Conservation (phyloP, 2,113 vertebrate genomes). For the Pavo muticus region DNA sequence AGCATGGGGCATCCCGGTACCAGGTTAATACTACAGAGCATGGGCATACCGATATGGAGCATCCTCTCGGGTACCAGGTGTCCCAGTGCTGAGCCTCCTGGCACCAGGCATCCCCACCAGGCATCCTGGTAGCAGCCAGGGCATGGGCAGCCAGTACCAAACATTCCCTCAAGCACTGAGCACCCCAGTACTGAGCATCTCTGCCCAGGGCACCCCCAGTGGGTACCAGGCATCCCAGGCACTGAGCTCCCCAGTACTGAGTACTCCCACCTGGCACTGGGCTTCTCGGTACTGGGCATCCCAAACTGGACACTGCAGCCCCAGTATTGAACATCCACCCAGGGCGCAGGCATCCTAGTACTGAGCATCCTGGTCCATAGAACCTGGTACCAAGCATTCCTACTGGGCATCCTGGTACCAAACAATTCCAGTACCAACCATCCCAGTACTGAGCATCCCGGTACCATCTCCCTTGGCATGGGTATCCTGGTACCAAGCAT, state of each 20-base stretch:
- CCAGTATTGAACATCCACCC: background rate
- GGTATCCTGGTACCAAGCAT: background rate
- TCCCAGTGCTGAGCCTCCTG: background rate
- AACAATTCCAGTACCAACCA: too few species aligned
- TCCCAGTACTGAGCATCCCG: background rate
- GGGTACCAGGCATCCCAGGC: background rate
- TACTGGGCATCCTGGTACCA: too few species aligned
- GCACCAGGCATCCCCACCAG: too few species aligned
- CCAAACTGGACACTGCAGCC: background rate
- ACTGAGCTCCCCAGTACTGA: background rate
- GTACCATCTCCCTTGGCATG: background rate
- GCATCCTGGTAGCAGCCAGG: too few species aligned
- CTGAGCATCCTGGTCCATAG: background rate
- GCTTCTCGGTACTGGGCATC: background rate
- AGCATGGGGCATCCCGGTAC: too few species aligned
- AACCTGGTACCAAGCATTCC: background rate
- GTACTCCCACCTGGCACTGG: background rate
- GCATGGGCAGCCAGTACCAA: background rate
- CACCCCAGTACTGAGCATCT: background rate
- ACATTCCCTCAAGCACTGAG: background rate
- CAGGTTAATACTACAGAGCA: too few species aligned
- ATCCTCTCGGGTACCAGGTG: too few species aligned
- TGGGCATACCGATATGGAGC: background rate
- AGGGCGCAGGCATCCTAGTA: background rate
- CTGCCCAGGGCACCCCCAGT: too few species aligned